Percentiles rank a stretch among this genome's conserved stretches.
phyloP scores from a whole-genome alignment of 1,140 invertebrate genomes.

The Zaprionus nigranus region DNA sequence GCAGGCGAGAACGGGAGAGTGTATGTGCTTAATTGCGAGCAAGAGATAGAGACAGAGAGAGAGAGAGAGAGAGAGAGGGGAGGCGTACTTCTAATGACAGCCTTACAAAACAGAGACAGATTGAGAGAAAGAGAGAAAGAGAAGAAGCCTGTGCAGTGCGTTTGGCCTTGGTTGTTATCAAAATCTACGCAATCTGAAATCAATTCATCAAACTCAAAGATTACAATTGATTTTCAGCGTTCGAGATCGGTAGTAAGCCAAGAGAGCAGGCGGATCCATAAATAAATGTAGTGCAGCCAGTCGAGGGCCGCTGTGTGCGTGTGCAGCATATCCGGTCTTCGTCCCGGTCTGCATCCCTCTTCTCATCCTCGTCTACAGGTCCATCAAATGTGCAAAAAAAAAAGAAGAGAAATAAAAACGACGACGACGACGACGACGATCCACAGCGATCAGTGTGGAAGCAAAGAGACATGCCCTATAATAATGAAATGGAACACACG shows the following conservation, averaged over 20 bases:
- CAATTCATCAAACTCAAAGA: slow-evolving; percentile 82
- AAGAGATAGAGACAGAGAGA: neutral
- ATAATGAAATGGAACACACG: slow-evolving; percentile 66
- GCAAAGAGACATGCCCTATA: slow-evolving; percentile 64
- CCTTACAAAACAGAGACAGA: slow-evolving; percentile 17
- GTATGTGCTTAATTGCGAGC: slow-evolving; percentile 37
- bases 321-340: slow-evolving; percentile 75
- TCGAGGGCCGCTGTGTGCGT: slow-evolving; percentile 41
- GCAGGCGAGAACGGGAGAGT: neutral
- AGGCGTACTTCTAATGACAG: slow-evolving; percentile 46
- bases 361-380: neutral
- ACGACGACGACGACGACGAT: slow-evolving; percentile 6
- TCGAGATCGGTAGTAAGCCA: slow-evolving; percentile 16
- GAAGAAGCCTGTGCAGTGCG: neutral
- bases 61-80: slow-evolving; percentile 2
- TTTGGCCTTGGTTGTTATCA: slow-evolving; percentile 50
- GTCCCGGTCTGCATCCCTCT: neutral
- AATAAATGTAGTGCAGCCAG: slow-evolving; percentile 79
- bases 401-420: slow-evolving; percentile 12
- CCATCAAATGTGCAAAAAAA: slow-evolving; percentile 66
- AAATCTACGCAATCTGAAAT: slow-evolving; percentile 67
- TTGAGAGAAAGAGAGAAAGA: neutral
- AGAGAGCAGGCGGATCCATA: slow-evolving; percentile 69
- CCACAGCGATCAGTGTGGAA: slow-evolving; percentile 6
- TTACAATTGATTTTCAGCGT: slow-evolving; percentile 71